Evolutionary conservation across 2,113 vertebrate species (phyloP).

Genomic region (Clarias macrocephalus): DNA sequence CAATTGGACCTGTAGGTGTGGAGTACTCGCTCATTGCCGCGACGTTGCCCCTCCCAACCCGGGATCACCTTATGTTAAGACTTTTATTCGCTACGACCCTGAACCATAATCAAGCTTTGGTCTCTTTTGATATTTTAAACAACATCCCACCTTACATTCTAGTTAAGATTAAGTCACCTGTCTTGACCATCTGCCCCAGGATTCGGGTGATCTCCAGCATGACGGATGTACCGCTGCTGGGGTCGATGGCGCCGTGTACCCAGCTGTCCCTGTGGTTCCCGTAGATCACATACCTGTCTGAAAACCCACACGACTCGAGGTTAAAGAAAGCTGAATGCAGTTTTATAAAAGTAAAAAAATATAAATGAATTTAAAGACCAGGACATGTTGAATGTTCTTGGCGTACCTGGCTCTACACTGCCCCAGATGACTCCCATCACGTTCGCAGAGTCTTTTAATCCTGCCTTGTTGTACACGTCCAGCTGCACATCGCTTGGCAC

Average conservation of each 20-base stretch:
- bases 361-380: neutral
- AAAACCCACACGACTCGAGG: neutral
- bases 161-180: slow-evolving; percentile 65
- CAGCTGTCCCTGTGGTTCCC: slow-evolving; percentile 92
- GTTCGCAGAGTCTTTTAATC: slow-evolving; percentile 77
- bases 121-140: neutral
- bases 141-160: neutral
- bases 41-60: neutral
- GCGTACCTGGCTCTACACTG: slow-evolving; percentile 83
- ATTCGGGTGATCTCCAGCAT: slow-evolving; percentile 83
- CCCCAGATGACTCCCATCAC: slow-evolving; percentile 87
- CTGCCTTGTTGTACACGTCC: slow-evolving; percentile 71
- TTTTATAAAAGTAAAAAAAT: neutral
- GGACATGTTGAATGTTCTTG: neutral
- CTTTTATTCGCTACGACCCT: neutral
- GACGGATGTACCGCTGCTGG: slow-evolving; percentile 84
- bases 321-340: neutral
- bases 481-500: slow-evolving; percentile 77
- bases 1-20: too few relatives aligned
- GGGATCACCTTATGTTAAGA: neutral
- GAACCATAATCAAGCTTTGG: neutral
- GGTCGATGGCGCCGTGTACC: slow-evolving; percentile 87
- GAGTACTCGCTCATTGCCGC: too few relatives aligned
- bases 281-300: slow-evolving; percentile 87
- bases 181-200: slow-evolving; percentile 80